These are phyloP conservation scores for Drosophila pallidifrons DNA, from an alignment of 1,140 invertebrate species.

Conservation along the genomic window DNA sequence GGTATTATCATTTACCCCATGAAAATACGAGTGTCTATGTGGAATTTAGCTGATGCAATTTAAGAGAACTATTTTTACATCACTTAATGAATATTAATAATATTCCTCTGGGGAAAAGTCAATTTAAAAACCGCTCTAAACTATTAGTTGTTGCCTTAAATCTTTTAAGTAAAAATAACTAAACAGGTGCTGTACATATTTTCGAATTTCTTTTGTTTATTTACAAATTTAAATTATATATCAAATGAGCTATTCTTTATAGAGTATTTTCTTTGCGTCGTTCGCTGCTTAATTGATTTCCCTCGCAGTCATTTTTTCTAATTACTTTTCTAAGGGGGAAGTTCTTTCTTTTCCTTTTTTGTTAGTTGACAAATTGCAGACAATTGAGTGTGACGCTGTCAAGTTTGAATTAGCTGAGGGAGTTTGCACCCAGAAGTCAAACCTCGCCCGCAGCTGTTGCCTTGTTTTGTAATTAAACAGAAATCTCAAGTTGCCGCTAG, in stretches of 20 bases:
- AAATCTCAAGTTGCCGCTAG: slow-evolving; percentile 40
- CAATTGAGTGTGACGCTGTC: slow-evolving; percentile 51
- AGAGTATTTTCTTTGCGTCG: slow-evolving; percentile 2
- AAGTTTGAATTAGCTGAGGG: slow-evolving; percentile 15
- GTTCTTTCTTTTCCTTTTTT: slow-evolving; percentile 10
- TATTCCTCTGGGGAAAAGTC: too few species aligned
- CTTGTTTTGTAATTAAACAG: slow-evolving; percentile 47
- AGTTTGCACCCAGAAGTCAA: slow-evolving; percentile 2
- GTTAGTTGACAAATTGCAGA: slow-evolving; percentile 54
- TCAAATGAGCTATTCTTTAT: not conserved
- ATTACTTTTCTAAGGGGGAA: slow-evolving; percentile 25
- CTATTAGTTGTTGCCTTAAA: too few species aligned
- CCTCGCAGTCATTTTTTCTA: slow-evolving; percentile 9
- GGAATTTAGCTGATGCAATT: not conserved
- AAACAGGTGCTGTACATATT: too few species aligned
- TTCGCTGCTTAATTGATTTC: slow-evolving; percentile 1
- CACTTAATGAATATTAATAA: too few species aligned
- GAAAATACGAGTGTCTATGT: not conserved
- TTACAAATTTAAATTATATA: not conserved
- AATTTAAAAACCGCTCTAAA: too few species aligned
- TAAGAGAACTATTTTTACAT: not conserved
- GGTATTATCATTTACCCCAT: slow-evolving; percentile 2
- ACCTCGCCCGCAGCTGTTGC: slow-evolving; percentile 48
- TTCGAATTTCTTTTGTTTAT: not conserved
- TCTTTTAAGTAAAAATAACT: too few species aligned